phyloP scores from a whole-genome alignment of 2,797 vertebrate species.

The Microchirus variegatus region DNA sequence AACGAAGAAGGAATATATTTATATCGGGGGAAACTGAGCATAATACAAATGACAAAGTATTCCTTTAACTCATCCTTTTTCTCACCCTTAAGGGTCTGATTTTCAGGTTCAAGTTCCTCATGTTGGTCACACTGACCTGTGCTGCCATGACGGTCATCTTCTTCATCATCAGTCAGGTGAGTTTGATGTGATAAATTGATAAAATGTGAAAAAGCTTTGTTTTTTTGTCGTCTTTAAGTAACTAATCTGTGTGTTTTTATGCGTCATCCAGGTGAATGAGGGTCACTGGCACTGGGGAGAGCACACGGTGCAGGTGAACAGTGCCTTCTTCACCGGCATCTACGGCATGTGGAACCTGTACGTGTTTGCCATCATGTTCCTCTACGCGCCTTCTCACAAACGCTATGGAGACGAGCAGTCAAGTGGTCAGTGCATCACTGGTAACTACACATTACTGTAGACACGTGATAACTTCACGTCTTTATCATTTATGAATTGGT shows the following conservation, averaged over 20 bases:
- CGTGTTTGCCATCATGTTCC: conserved; percentile 97
- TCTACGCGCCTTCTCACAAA: conserved; percentile 97
- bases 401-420: conserved; percentile 93
- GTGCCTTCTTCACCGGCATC: conserved; percentile 97
- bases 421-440: conserved; percentile 82
- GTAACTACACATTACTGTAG: conserved; percentile 43
- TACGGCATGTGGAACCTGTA: conserved; percentile 99
- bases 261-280: conserved; percentile 87
- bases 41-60: no score
- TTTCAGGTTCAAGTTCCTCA: conserved; percentile 97
- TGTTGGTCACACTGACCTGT: conserved; percentile 94
- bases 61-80: not conserved
- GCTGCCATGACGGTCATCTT: conserved; percentile 98
- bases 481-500: not conserved
- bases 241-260: not conserved
- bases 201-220: no score
- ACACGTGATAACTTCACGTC: no score
- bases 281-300: conserved; percentile 97
- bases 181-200: conserved; percentile 4
- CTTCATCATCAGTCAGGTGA: conserved; percentile 97
- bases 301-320: conserved; percentile 90
- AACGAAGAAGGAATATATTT: no score
- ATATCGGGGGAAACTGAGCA: no score
- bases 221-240: not conserved
- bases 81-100: conserved; percentile 87